phyloP scores from a whole-genome alignment of 2,797 vertebrate species.

The Momotus momota region DNA sequence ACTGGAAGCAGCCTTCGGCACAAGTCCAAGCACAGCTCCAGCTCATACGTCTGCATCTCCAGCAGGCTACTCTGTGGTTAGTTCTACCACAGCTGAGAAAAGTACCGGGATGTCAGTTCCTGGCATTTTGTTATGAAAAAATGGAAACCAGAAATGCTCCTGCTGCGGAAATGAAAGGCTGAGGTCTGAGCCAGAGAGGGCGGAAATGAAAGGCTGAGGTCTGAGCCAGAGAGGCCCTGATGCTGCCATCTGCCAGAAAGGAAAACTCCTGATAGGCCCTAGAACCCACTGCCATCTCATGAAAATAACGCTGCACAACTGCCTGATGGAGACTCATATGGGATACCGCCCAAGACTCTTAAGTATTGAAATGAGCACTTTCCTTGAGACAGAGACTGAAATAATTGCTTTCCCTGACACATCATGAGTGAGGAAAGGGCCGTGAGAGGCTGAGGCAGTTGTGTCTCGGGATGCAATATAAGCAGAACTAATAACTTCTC shows the following conservation, averaged over 20 bases:
- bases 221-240: neutral
- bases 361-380: neutral
- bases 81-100: neutral
- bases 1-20: neutral
- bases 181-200: neutral
- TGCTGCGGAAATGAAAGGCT: neutral
- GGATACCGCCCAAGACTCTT: neutral
- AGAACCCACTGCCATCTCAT: neutral
- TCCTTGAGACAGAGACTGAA: neutral
- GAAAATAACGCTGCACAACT: neutral
- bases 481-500: neutral
- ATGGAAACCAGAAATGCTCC: neutral
- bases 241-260: neutral
- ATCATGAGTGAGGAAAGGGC: neutral
- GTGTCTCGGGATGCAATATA: neutral
- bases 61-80: neutral
- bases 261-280: neutral
- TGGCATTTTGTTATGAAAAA: neutral
- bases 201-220: neutral
- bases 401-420: neutral
- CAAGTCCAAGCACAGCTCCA: neutral
- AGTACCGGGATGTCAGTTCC: neutral
- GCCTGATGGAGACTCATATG: fast-evolving
- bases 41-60: neutral
- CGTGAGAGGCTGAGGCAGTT: neutral